Evolutionary conservation across 30 jellyfish, hydroid and myxozoan species (phyloP).

Genomic region (Cassiopea xamachana): DNA sequence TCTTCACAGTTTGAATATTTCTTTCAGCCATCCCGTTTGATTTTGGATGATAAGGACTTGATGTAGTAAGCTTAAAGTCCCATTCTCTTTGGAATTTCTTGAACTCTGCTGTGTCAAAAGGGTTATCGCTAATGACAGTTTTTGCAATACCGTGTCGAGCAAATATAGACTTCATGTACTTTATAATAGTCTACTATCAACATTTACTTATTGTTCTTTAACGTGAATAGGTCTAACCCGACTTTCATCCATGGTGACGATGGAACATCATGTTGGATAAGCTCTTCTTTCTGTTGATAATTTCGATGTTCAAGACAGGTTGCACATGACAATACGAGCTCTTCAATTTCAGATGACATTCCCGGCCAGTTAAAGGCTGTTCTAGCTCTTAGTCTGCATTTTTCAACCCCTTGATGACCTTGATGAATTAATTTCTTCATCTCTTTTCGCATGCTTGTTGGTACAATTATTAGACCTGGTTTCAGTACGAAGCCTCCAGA

Average conservation of each 20-base stretch:
- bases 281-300: slow-evolving; percentile 25
- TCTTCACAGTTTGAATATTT: slow-evolving; percentile 9
- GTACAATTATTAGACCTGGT: slow-evolving; percentile 8
- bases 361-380: slow-evolving; percentile 29
- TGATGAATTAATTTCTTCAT: slow-evolving; percentile 28
- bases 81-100: not conserved
- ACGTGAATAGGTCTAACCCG: no score
- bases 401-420: slow-evolving; percentile 62
- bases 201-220: slow-evolving; percentile 12
- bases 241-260: no score
- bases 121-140: slow-evolving; percentile 6
- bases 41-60: slow-evolving; percentile 20
- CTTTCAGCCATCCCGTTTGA: slow-evolving; percentile 9
- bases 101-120: slow-evolving; percentile 3
- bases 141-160: slow-evolving; percentile 8
- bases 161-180: slow-evolving; percentile 13
- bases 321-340: slow-evolving; percentile 7
- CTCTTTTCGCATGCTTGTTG: slow-evolving; percentile 34
- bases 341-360: slow-evolving; percentile 44
- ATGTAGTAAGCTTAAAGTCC: no score
- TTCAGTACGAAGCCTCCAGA: slow-evolving; percentile 31
- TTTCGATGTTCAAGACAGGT: slow-evolving; percentile 48
- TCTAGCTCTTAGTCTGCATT: slow-evolving; percentile 52
- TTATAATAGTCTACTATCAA: slow-evolving; percentile 29
- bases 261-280: no score